These are phyloP conservation scores for Taeniopygia guttata DNA, from an alignment of 2,797 vertebrate genomes.

Conservation along the genomic window DNA sequence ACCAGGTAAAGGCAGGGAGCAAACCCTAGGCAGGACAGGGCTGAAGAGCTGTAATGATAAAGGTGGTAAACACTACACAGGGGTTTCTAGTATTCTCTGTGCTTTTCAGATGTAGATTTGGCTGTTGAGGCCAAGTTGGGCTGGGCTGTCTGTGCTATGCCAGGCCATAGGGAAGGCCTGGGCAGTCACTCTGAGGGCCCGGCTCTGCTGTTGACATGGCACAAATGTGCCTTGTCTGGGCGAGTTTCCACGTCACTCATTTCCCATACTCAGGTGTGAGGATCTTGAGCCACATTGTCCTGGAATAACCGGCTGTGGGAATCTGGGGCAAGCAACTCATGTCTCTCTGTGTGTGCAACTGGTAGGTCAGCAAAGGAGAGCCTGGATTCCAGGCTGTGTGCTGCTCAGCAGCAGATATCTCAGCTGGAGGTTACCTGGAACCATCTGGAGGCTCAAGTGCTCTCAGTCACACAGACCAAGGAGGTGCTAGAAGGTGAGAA, in stretches of 20 bases:
- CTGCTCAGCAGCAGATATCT: constrained; percentile 75
- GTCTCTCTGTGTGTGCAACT: not conserved
- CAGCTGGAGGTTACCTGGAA: constrained; percentile 24
- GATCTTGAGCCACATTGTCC: not conserved
- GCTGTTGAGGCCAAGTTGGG: accelerated
- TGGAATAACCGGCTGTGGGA: not conserved
- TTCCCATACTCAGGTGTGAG: not conserved
- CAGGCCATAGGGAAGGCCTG: not conserved
- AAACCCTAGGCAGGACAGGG: no score
- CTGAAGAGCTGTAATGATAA: no score
- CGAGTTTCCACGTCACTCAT: not conserved
- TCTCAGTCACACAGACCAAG: not conserved
- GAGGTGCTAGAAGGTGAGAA: not conserved
- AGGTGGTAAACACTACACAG: no score
- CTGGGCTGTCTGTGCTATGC: not conserved
- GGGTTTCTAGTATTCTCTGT: no score
- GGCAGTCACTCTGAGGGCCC: not conserved
- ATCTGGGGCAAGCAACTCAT: not conserved
- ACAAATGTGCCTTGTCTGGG: not conserved
- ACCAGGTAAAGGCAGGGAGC: no score
- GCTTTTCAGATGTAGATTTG: no score
- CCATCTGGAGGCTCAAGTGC: not conserved
- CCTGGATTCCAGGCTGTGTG: constrained; percentile 73
- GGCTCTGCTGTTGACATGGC: not conserved
- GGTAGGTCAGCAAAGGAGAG: constrained; percentile 39